These are phyloP conservation scores for Hylia prasina DNA, from an alignment of 2,113 vertebrate species.

Conservation along the genomic window DNA sequence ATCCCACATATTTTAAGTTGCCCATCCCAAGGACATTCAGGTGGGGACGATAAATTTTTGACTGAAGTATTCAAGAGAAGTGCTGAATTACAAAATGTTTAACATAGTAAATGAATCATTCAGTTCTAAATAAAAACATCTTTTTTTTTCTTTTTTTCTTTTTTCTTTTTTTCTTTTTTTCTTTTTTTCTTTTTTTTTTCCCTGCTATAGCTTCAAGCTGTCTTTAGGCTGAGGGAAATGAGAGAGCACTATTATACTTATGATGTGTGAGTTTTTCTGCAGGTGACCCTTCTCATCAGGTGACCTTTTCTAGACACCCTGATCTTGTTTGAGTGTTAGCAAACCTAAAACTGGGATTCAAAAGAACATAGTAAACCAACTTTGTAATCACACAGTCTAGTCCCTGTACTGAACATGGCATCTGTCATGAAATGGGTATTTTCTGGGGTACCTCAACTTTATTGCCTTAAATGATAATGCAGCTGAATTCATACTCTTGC, in stretches of 20 bases:
- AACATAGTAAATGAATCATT: background rate
- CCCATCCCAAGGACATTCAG: accelerated
- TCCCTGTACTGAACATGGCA: background rate
- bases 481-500: background rate
- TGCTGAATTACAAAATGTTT: background rate
- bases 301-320: background rate
- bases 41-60: background rate
- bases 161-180: no score
- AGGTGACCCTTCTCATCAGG: background rate
- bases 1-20: background rate
- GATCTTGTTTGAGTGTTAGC: background rate
- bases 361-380: background rate
- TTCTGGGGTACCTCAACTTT: background rate
- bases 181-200: background rate
- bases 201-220: background rate
- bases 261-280: background rate
- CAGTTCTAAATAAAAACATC: no score
- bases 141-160: no score
- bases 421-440: background rate
- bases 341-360: background rate
- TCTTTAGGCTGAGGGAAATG: background rate
- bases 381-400: background rate
- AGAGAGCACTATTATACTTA: background rate
- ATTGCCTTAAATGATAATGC: background rate
- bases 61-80: background rate